These are phyloP conservation scores for Battus philenor DNA, from an alignment of 1,140 invertebrate genomes.

Conservation along the genomic window DNA sequence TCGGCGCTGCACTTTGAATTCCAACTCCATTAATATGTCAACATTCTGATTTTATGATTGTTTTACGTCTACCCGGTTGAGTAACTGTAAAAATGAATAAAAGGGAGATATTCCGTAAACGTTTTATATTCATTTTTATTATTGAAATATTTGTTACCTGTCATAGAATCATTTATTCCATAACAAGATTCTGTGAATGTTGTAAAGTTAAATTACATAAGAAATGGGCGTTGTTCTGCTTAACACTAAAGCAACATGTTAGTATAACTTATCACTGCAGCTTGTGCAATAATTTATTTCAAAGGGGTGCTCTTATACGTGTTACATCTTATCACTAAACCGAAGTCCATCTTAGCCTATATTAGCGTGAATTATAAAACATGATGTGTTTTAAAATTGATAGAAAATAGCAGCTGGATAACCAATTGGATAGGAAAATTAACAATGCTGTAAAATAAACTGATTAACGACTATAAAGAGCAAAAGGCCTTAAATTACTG, in stretches of 20 bases:
- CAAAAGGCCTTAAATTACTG: no score
- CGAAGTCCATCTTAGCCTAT: no score
- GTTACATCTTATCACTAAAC: conserved; percentile 3
- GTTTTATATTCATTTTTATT: background rate
- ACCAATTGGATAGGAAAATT: no score
- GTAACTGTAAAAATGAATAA: background rate
- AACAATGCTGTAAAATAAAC: no score
- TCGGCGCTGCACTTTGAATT: conserved; percentile 8
- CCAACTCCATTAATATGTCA: conserved; percentile 11
- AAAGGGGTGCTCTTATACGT: conserved; percentile 29
- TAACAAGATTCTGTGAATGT: no score
- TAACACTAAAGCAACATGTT: conserved; percentile 50
- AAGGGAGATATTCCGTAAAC: background rate
- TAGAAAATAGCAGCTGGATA: no score
- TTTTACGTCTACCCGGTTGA: background rate
- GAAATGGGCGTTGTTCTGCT: conserved; percentile 42
- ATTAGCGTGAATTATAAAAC: no score
- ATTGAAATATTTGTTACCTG: background rate
- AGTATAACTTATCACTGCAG: conserved; percentile 48
- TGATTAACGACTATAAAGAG: no score
- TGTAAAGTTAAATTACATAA: conserved; percentile 37
- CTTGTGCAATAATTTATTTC: conserved; percentile 49
- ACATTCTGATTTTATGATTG: conserved; percentile 15
- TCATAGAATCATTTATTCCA: background rate
- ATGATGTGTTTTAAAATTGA: no score